Conservation (phyloP, 2,797 vertebrate genomes). For the Enteromius trimaculatus region DNA sequence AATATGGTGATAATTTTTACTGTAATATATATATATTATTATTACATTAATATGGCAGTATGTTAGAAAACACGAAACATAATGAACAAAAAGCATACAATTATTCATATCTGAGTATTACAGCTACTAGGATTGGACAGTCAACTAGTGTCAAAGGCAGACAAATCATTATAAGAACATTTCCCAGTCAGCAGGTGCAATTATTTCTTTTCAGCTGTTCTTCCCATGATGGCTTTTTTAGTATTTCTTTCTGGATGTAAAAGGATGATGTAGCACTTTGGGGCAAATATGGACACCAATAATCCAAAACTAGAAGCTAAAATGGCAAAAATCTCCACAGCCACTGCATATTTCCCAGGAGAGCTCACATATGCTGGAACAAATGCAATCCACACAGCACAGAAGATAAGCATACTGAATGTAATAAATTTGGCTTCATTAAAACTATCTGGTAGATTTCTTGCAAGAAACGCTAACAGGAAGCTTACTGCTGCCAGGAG, state of each 20-base stretch:
- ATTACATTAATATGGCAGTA: background rate
- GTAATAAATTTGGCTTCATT: slow-evolving; percentile 51
- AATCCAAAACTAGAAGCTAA: background rate
- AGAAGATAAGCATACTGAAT: slow-evolving; percentile 36
- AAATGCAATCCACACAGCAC: slow-evolving; percentile 1
- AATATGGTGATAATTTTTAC: background rate
- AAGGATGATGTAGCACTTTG: background rate
- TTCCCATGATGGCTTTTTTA: slow-evolving; percentile 62
- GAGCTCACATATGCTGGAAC: slow-evolving; percentile 9
- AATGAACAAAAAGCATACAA: background rate
- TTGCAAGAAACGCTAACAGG: slow-evolving; percentile 58
- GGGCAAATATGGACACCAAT: background rate
- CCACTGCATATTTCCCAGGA: background rate
- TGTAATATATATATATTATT: background rate
- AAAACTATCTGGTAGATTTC: slow-evolving; percentile 66
- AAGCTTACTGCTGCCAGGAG: slow-evolving; percentile 70
- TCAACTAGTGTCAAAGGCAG: background rate
- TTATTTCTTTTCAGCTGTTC: slow-evolving; percentile 1
- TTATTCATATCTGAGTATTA: background rate
- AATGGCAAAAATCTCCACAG: slow-evolving; percentile 30
- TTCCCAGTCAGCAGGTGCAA: background rate
- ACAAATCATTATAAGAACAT: background rate
- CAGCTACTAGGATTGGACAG: background rate
- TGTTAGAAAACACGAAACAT: background rate
- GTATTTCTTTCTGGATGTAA: slow-evolving; percentile 50